Conservation (phyloP, 2,113 vertebrate species). For the Proteles cristata region DNA sequence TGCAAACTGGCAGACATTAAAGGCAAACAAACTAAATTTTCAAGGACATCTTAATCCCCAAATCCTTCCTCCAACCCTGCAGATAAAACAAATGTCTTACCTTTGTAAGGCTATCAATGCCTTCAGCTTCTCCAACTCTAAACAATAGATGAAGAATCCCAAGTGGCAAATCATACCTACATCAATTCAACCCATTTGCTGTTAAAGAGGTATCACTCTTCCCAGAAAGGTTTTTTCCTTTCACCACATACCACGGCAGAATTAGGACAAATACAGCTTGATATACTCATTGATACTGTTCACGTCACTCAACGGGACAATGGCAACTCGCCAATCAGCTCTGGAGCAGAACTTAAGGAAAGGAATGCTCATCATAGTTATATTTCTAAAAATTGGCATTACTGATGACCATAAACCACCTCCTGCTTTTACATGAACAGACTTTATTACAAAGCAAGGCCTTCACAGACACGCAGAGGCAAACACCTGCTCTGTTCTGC, state of each 20-base stretch:
- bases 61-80: neutral
- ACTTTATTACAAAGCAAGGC: neutral
- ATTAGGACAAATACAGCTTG: neutral
- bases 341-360: conserved; percentile 10
- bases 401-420: neutral
- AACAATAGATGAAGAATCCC: neutral
- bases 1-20: neutral
- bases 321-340: neutral
- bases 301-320: conserved; percentile 24
- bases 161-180: conserved; percentile 4
- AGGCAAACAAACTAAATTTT: conserved; percentile 13
- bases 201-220: neutral
- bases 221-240: conserved; percentile 8
- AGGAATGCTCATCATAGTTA: neutral
- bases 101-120: neutral
- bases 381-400: neutral
- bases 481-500: neutral
- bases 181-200: conserved; percentile 44
- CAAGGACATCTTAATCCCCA: neutral
- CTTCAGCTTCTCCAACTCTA: neutral
- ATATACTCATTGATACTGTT: neutral
- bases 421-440: neutral
- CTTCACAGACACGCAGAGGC: neutral
- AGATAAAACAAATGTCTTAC: conserved; percentile 22
- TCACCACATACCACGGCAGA: neutral